Conservation (phyloP, 2,888 invertebrate genomes). For the Ectropis crepuscularia region DNA sequence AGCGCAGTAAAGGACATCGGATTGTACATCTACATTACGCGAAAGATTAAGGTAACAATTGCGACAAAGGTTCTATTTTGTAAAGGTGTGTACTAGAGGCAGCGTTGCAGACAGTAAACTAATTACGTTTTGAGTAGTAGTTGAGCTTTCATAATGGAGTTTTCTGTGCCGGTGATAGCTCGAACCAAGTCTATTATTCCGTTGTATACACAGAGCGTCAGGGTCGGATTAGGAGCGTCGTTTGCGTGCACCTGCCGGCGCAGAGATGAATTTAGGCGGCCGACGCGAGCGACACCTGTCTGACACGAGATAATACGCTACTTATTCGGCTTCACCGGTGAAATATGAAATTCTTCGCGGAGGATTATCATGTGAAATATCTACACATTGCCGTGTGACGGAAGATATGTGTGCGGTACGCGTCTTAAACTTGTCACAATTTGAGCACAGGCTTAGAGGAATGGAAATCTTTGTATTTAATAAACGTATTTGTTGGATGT, state of each 20-base stretch:
- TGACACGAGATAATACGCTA: constrained; percentile 75
- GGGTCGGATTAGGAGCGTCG: constrained; percentile 70
- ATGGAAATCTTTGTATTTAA: constrained; percentile 13
- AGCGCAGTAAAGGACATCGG: constrained; percentile 37
- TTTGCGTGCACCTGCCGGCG: constrained; percentile 71
- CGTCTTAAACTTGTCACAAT: constrained; percentile 38
- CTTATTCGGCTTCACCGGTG: constrained; percentile 74
- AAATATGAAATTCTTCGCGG: constrained; percentile 76
- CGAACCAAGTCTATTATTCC: constrained; percentile 54
- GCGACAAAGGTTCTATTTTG: constrained; percentile 36
- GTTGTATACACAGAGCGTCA: constrained; percentile 54
- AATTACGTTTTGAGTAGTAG: constrained; percentile 42
- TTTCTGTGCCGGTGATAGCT: constrained; percentile 52
- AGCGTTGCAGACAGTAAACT: constrained; percentile 39
- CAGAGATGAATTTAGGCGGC: constrained; percentile 75
- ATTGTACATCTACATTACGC: constrained; percentile 38
- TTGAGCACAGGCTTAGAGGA: constrained; percentile 14
- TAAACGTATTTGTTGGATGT: constrained; percentile 1
- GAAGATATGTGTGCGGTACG: constrained; percentile 37
- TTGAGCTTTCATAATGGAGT: constrained; percentile 50
- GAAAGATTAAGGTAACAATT: constrained; percentile 37
- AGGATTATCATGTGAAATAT: constrained; percentile 63
- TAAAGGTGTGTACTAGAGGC: constrained; percentile 31
- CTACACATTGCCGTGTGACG: constrained; percentile 40
- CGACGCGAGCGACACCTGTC: constrained; percentile 79